Conservation (phyloP, 1,140 invertebrate species). For the Archivesica marissinica region DNA sequence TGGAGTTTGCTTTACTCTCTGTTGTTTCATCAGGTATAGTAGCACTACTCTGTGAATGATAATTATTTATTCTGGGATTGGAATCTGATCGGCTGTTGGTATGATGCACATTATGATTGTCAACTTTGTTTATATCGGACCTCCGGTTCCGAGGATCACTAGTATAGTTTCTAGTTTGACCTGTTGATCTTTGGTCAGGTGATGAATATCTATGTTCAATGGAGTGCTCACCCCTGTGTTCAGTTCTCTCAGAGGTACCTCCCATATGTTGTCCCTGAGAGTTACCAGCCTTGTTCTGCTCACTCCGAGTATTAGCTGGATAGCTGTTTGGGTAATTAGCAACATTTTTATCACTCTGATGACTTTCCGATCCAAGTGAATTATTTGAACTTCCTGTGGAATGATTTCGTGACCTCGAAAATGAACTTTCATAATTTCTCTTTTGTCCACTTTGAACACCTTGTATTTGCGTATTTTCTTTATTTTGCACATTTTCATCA, state of each 20-base stretch:
- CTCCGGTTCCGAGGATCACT: neutral
- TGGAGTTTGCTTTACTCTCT: slow-evolving; percentile 3
- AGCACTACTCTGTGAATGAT: neutral
- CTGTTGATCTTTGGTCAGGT: neutral
- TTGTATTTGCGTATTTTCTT: slow-evolving; percentile 48
- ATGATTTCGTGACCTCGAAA: slow-evolving; percentile 36
- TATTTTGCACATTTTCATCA: slow-evolving; percentile 31
- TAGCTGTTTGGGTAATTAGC: slow-evolving; percentile 26
- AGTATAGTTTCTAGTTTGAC: slow-evolving; percentile 31
- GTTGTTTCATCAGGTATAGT: neutral
- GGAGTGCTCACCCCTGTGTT: slow-evolving; percentile 19
- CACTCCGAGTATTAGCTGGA: slow-evolving; percentile 6
- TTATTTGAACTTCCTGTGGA: slow-evolving; percentile 16
- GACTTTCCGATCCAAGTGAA: neutral
- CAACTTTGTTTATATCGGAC: neutral
- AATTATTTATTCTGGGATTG: neutral
- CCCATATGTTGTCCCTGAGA: slow-evolving; percentile 17
- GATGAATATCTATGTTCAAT: slow-evolving; percentile 6
- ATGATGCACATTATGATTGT: slow-evolving; percentile 6
- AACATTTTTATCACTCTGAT: slow-evolving; percentile 48
- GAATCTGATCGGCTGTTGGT: slow-evolving; percentile 16
- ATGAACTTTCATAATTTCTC: slow-evolving; percentile 49
- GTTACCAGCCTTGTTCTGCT: slow-evolving; percentile 3
- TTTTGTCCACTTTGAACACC: slow-evolving; percentile 55
- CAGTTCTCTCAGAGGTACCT: slow-evolving; percentile 1